phyloP scores from a whole-genome alignment of 2,888 invertebrate species.

The Pristionchus maxplancki region DNA sequence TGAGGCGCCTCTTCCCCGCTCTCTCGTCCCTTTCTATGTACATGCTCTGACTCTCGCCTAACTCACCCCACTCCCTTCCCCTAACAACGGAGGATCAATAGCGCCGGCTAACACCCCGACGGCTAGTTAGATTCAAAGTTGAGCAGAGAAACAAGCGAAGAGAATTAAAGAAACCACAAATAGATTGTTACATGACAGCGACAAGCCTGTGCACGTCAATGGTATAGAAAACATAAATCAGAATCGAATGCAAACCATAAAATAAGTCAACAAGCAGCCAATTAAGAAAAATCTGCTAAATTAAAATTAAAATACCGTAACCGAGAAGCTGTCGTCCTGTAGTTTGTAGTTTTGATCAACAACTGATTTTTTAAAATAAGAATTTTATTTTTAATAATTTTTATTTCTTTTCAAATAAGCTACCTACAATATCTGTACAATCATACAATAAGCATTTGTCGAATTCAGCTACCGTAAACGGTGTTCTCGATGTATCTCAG shows the following conservation, averaged over 20 bases:
- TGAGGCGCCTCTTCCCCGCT: background rate
- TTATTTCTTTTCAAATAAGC: background rate
- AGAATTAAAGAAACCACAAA: background rate
- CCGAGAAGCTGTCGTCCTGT: background rate
- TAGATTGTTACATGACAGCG: background rate
- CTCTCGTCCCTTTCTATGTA: conserved; percentile 40
- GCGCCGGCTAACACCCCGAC: background rate
- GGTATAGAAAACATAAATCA: background rate
- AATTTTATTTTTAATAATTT: background rate
- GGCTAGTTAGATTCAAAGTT: background rate
- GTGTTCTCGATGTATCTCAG: background rate
- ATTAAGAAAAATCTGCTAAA: background rate
- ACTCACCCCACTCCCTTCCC: conserved; percentile 1
- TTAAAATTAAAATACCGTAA: background rate
- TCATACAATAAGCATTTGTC: too few relatives aligned
- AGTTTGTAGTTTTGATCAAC: background rate
- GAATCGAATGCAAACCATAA: background rate
- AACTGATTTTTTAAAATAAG: background rate
- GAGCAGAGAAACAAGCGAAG: background rate
- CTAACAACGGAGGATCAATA: conserved; percentile 29
- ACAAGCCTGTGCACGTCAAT: background rate
- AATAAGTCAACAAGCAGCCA: background rate
- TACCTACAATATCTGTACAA: too few relatives aligned
- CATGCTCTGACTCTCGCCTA: conserved; percentile 39
- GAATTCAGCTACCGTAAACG: background rate